A percentile compares a stretch with the other conserved stretches of the same genome.
These are phyloP conservation scores for Trissolcus brochymenae DNA, from an alignment of 2,888 invertebrate genomes.

Conservation along the genomic window DNA sequence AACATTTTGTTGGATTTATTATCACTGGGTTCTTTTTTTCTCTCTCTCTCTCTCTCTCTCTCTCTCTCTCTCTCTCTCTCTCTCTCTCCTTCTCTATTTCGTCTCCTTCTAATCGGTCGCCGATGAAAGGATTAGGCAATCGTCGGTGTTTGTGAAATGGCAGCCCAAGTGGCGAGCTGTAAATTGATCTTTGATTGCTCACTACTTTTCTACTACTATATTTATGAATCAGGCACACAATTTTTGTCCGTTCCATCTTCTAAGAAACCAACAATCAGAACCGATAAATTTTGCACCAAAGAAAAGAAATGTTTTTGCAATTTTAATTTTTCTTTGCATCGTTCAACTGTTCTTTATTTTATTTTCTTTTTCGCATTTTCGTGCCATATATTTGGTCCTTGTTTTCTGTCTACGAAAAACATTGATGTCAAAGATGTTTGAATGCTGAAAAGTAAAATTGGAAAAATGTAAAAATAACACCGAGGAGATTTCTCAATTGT, in stretches of 20 bases:
- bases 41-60: too few species aligned
- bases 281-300: too few species aligned
- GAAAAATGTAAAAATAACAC: neutral
- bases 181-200: conserved; percentile 53
- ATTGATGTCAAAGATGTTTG: too few species aligned
- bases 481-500: neutral
- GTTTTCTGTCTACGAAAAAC: too few species aligned
- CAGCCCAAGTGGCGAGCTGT: conserved; percentile 40
- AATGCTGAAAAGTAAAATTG: neutral
- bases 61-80: too few species aligned
- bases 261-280: conserved; percentile 15
- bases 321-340: too few species aligned
- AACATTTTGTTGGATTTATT: conserved; percentile 50
- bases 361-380: too few species aligned
- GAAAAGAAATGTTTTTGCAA: too few species aligned
- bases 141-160: conserved; percentile 38
- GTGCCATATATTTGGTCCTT: too few species aligned
- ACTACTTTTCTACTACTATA: conserved; percentile 28
- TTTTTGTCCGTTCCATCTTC: conserved; percentile 35
- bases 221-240: conserved; percentile 18
- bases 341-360: too few species aligned
- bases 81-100: too few species aligned
- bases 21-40: conserved; percentile 22
- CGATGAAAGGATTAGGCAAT: conserved; percentile 51
- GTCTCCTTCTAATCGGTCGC: neutral